Conservation (phyloP, 2,113 vertebrate species). For the Salminus brasiliensis region DNA sequence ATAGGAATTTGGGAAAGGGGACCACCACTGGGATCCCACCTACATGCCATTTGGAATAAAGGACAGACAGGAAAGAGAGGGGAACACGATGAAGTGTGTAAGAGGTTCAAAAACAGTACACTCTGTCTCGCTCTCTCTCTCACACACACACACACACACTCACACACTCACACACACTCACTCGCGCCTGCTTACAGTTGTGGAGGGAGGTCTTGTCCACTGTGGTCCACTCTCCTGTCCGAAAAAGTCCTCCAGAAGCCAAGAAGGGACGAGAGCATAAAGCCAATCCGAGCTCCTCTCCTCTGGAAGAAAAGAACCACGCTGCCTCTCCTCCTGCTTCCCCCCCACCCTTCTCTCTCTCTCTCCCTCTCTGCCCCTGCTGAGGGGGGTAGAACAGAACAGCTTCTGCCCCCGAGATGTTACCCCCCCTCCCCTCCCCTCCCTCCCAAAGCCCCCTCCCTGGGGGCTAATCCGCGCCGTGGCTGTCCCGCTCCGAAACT, state of each 20-base stretch:
- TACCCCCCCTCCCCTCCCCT: constrained; percentile 54
- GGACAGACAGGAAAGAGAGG: no score
- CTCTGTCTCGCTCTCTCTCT: no score
- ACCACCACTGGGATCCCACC: constrained; percentile 24
- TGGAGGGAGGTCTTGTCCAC: constrained; percentile 28
- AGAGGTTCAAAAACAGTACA: no score
- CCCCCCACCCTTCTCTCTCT: background rate
- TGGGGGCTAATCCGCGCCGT: constrained; percentile 70
- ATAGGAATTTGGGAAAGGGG: background rate
- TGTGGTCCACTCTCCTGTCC: constrained; percentile 12
- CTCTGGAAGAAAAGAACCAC: constrained; percentile 6
- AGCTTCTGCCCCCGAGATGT: constrained; percentile 62
- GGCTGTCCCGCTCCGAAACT: constrained; percentile 51
- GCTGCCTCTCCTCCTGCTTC: background rate
- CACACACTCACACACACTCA: no score
- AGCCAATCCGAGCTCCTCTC: constrained; percentile 16
- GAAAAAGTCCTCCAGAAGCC: background rate
- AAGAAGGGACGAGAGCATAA: background rate
- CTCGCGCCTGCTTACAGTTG: constrained; percentile 28
- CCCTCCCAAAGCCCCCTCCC: constrained; percentile 62
- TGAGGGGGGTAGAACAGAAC: constrained; percentile 55
- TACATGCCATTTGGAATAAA: constrained; percentile 67
- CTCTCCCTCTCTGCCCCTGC: constrained; percentile 39
- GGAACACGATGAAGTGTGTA: no score
- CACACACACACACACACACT: no score